Evolutionary conservation across 1,140 invertebrate genomes (phyloP).

Genomic region (Tetranychus urticae): DNA sequence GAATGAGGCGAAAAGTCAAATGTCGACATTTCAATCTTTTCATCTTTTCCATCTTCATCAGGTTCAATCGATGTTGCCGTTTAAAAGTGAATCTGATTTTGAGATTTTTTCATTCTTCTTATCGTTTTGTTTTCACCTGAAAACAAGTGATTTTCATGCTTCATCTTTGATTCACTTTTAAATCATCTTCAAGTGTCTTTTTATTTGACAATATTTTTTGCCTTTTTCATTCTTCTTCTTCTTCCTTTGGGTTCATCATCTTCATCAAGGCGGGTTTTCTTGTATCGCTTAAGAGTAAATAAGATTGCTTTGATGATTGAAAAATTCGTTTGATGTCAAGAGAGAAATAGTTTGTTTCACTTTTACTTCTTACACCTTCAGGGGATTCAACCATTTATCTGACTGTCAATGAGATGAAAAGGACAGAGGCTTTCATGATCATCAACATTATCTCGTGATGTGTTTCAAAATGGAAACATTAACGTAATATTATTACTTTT

Average conservation of each 20-base stretch:
- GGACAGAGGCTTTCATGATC: background rate
- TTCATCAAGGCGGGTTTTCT: background rate
- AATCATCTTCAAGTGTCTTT: no score
- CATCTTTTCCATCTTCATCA: no score
- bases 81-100: no score
- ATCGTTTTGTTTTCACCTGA: background rate
- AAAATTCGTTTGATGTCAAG: background rate
- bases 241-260: background rate
- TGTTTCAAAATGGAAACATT: no score
- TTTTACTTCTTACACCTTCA: background rate
- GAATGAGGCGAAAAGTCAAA: no score
- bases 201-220: background rate
- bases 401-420: no score
- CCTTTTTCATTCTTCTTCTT: background rate
- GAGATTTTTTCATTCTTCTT: background rate
- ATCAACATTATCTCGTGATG: no score
- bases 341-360: background rate
- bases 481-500: no score
- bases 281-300: background rate
- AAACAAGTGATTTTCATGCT: background rate
- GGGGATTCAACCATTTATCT: no score
- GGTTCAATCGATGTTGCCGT: no score
- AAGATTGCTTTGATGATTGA: background rate
- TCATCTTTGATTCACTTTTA: no score
- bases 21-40: no score